Evolutionary conservation across 2,797 vertebrate genomes (phyloP).

Genomic region (Aeoliscus strigatus): DNA sequence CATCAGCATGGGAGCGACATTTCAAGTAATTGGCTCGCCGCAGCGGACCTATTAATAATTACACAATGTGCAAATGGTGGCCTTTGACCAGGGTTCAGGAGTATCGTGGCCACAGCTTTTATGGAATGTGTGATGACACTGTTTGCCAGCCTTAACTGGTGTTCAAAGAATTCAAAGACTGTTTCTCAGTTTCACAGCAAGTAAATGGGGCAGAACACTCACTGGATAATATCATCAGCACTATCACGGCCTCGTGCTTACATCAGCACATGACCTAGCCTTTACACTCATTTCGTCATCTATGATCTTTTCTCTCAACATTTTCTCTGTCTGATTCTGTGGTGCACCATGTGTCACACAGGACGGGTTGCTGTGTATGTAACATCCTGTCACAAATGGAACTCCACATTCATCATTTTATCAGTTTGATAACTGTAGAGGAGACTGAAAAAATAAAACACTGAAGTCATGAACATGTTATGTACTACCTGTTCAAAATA

Average conservation of each 20-base stretch:
- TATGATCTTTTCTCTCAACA: slow-evolving; percentile 10
- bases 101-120: slow-evolving; percentile 15
- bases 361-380: slow-evolving; percentile 57
- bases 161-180: background rate
- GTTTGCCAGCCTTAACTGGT: background rate
- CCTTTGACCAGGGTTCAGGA: slow-evolving; percentile 23
- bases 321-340: slow-evolving; percentile 34
- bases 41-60: slow-evolving; percentile 41
- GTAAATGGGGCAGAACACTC: too few species aligned
- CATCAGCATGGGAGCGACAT: slow-evolving; percentile 23
- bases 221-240: too few species aligned
- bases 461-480: too few species aligned
- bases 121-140: background rate
- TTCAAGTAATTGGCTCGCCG: slow-evolving; percentile 48
- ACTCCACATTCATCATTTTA: background rate
- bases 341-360: slow-evolving; percentile 38
- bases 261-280: too few species aligned
- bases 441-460: too few species aligned
- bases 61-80: slow-evolving; percentile 22
- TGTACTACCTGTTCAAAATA: too few species aligned
- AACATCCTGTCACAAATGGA: slow-evolving; percentile 59
- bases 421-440: background rate
- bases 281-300: too few species aligned
- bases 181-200: slow-evolving; percentile 17
- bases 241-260: too few species aligned